These are phyloP conservation scores for Aphelocoma coerulescens DNA, from an alignment of 2,113 vertebrate species.

Conservation along the genomic window DNA sequence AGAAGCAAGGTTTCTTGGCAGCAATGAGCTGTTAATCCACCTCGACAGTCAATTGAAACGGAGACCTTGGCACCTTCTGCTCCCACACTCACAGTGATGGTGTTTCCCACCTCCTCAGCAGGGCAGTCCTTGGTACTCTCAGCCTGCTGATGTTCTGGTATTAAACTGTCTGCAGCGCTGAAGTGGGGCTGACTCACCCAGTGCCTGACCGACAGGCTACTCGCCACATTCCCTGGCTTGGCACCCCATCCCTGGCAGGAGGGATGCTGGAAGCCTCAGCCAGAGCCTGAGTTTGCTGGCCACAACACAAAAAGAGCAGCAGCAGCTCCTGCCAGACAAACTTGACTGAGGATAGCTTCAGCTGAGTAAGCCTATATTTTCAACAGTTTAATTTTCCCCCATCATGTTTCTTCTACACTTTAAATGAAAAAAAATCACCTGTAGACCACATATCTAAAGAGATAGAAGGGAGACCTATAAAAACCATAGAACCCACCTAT, in stretches of 20 bases:
- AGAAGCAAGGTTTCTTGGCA: background rate
- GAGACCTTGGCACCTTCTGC: background rate
- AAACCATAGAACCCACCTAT: background rate
- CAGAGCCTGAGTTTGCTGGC: background rate
- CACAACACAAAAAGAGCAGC: background rate
- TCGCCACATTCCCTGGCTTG: background rate
- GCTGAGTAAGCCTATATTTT: background rate
- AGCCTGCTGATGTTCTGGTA: background rate
- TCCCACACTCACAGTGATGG: rapidly evolving
- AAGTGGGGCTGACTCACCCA: background rate
- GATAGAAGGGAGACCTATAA: background rate
- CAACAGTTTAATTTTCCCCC: background rate
- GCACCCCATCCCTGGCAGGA: background rate
- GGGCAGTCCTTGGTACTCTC: background rate
- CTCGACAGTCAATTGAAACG: background rate
- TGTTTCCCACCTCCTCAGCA: background rate
- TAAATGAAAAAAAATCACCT: background rate
- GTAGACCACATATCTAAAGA: background rate
- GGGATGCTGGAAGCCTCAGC: background rate
- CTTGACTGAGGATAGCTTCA: background rate
- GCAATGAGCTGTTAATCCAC: background rate
- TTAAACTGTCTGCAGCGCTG: rapidly evolving
- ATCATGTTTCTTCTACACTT: background rate
- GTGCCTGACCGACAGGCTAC: background rate
- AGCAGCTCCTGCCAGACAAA: background rate